phyloP scores from a whole-genome alignment of 2,888 invertebrate species.

The Ceratothoa steindachneri region DNA sequence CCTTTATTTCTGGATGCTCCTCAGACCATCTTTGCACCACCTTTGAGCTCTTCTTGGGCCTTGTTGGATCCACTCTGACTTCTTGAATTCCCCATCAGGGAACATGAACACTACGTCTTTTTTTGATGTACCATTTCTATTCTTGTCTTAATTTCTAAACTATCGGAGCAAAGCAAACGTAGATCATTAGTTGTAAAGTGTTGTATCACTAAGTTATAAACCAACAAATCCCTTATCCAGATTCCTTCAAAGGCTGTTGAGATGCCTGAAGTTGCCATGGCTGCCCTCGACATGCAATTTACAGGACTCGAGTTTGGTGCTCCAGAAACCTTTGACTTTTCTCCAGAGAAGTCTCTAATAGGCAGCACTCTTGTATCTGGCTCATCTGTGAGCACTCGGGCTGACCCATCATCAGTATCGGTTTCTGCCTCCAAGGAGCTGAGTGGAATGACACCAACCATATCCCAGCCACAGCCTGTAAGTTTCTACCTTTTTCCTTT shows the following conservation, averaged over 20 bases:
- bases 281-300: conserved; percentile 85
- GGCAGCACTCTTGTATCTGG: not conserved
- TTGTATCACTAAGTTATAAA: no score
- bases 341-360: conserved; percentile 28
- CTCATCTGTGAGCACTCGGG: not conserved
- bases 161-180: no score
- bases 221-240: no score
- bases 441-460: not conserved
- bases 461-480: conserved; percentile 1
- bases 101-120: no score
- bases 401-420: not conserved
- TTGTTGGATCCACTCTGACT: no score
- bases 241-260: conserved; percentile 92
- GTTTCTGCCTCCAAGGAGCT: not conserved
- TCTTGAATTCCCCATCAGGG: no score
- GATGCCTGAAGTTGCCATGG: conserved; percentile 86
- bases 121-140: no score
- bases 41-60: no score
- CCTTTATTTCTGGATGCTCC: no score
- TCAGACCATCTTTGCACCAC: no score
- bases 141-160: no score
- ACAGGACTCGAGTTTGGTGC: conserved; percentile 68
- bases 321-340: conserved; percentile 44
- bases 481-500: not conserved
- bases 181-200: no score